A percentile compares a stretch with the other conserved stretches of the same genome.
phyloP scores from a whole-genome alignment of 2,113 vertebrate genomes.

The Neolamprologus tretocephalus region DNA sequence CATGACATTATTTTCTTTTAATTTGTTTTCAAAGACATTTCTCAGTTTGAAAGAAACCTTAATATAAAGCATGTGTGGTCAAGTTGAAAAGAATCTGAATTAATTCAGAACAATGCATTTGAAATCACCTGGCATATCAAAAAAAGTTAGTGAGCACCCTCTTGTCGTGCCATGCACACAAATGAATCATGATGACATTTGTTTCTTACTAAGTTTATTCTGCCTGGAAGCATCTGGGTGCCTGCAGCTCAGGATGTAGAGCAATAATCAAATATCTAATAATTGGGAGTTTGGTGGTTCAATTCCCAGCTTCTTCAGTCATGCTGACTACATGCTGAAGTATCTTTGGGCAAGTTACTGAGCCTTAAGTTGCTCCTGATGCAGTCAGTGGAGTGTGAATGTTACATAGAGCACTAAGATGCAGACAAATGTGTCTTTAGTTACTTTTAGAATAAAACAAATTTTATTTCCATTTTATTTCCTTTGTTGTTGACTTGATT shows the following conservation, averaged over 20 bases:
- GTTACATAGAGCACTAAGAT: background rate
- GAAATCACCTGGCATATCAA: background rate
- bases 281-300: background rate
- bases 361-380: background rate
- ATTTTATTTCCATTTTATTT: background rate
- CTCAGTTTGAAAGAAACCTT: background rate
- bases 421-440: background rate
- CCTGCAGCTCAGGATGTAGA: background rate
- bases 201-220: background rate
- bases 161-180: background rate
- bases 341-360: fast-evolving
- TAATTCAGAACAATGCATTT: background rate
- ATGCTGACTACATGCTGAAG: background rate
- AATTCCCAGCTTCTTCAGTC: background rate
- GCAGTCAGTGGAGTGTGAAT: background rate
- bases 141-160: background rate
- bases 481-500: background rate
- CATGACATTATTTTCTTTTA: background rate
- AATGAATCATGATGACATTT: background rate
- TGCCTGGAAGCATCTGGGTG: background rate
- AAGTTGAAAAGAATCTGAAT: background rate
- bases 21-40: background rate
- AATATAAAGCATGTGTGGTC: background rate
- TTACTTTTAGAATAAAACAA: background rate
- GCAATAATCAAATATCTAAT: background rate